phyloP scores from a whole-genome alignment of 64 coral and sea anemone genomes.

The Porites australiensis region DNA sequence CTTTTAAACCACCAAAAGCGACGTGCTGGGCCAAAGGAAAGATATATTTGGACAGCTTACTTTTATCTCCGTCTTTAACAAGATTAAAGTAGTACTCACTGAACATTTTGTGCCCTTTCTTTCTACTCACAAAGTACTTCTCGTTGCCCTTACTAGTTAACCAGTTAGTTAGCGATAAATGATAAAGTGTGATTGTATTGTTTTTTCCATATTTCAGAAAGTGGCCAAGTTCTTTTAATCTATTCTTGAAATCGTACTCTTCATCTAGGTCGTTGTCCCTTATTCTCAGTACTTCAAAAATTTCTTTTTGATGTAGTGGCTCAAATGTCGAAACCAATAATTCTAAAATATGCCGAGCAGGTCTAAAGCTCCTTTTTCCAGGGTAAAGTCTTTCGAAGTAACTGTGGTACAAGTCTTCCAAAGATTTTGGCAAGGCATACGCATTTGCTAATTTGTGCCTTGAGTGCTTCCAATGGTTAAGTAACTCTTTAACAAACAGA shows the following conservation, averaged over 20 bases:
- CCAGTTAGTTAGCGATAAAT: slow-evolving; percentile 75
- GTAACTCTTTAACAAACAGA: slow-evolving; percentile 66
- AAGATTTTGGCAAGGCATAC: slow-evolving; percentile 23
- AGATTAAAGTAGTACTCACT: slow-evolving; percentile 58
- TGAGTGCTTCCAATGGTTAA: slow-evolving; percentile 41
- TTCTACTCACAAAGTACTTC: slow-evolving; percentile 54
- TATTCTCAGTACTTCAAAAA: slow-evolving; percentile 44
- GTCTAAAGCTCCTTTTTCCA: slow-evolving; percentile 24
- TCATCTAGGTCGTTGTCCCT: slow-evolving; percentile 31
- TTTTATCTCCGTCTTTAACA: background rate
- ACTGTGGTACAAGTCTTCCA: slow-evolving; percentile 55
- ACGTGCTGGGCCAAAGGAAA: slow-evolving; percentile 46
- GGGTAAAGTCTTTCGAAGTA: slow-evolving; percentile 66
- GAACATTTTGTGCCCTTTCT: slow-evolving; percentile 50
- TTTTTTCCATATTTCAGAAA: slow-evolving; percentile 50
- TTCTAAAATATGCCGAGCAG: slow-evolving; percentile 69
- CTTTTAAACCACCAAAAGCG: background rate
- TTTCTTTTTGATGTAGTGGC: slow-evolving; percentile 39
- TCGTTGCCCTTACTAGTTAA: slow-evolving; percentile 45
- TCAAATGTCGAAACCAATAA: slow-evolving; percentile 50
- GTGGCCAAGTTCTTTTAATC: slow-evolving; percentile 48
- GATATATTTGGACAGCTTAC: slow-evolving; percentile 1
- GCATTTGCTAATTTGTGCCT: background rate
- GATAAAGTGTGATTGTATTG: slow-evolving; percentile 51
- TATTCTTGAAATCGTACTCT: slow-evolving; percentile 65